Percentiles rank a stretch among this genome's conserved stretches.
Conservation (phyloP, 2,888 invertebrate species). For the Melinopterus prodromus region DNA sequence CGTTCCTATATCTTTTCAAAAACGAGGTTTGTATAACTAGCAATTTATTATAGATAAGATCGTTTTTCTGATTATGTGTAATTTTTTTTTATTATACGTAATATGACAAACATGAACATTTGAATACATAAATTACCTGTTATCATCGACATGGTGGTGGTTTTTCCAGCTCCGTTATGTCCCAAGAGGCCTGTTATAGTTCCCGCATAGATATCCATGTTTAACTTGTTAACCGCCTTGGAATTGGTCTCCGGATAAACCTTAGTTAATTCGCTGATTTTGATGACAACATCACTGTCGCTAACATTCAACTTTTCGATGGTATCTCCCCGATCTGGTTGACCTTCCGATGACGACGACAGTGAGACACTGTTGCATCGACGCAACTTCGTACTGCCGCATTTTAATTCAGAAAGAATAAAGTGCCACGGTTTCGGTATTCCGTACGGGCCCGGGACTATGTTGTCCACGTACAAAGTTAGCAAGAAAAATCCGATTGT, state of each 20-base stretch:
- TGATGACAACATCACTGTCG: conserved; percentile 12
- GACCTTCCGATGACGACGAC: neutral
- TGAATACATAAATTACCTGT: neutral
- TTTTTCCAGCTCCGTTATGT: conserved; percentile 65
- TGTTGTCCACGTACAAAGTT: conserved; percentile 68
- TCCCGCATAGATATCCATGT: conserved; percentile 79
- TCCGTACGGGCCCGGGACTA: conserved; percentile 69
- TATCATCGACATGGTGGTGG: conserved; percentile 75
- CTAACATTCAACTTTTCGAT: conserved; percentile 19
- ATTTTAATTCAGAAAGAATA: conserved; percentile 37
- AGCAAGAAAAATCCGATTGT: conserved; percentile 63
- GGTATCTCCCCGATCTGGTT: neutral
- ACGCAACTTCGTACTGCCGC: neutral
- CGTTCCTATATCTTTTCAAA: too few species aligned
- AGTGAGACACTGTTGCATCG: neutral
- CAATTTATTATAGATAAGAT: too few species aligned
- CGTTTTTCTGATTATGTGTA: too few species aligned
- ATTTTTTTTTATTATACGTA: too few species aligned
- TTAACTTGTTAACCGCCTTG: conserved; percentile 73
- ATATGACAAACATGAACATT: neutral
- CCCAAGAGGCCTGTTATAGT: conserved; percentile 89
- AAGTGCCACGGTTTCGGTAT: conserved; percentile 63
- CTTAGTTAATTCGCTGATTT: conserved; percentile 29
- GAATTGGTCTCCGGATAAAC: conserved; percentile 26
- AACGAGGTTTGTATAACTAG: too few species aligned